Evolutionary conservation across 2,888 invertebrate genomes (phyloP).

Genomic region (Tachina fera): DNA sequence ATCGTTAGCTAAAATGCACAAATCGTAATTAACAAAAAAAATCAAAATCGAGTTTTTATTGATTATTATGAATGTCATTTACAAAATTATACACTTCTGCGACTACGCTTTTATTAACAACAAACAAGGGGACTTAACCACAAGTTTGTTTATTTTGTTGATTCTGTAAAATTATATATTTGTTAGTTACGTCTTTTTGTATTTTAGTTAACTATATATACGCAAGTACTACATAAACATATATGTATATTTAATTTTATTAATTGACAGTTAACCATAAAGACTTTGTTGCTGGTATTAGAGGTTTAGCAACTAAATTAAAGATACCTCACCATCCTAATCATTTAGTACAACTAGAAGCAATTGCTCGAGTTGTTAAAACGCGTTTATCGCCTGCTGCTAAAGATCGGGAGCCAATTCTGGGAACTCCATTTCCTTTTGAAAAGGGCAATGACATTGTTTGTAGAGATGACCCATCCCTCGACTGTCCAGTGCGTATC

Average conservation of each 20-base stretch:
- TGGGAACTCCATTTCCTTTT: conserved; percentile 88
- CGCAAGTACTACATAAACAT: not conserved
- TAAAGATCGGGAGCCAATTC: conserved; percentile 75
- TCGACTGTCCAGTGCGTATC: conserved; percentile 90
- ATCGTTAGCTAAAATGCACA: not conserved
- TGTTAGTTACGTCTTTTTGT: not conserved
- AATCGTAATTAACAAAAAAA: too few species aligned
- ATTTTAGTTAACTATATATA: not conserved
- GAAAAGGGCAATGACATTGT: conserved; percentile 86
- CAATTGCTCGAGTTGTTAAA: conserved; percentile 86
- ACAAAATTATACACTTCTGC: too few species aligned
- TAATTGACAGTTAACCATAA: conserved; percentile 87
- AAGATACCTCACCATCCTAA: conserved; percentile 92
- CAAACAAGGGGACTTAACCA: not conserved
- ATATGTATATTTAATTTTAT: not conserved
- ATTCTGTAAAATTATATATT: too few species aligned
- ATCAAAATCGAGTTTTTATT: too few species aligned
- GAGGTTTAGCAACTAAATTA: conserved; percentile 89
- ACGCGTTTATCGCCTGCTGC: conserved; percentile 85
- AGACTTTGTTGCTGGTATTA: conserved; percentile 93
- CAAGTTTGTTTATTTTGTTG: not conserved
- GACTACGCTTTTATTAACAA: too few species aligned
- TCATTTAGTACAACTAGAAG: conserved; percentile 89
- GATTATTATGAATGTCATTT: too few species aligned
- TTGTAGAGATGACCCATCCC: conserved; percentile 85